Percentiles rank a stretch among this genome's conserved stretches.
phyloP scores from a whole-genome alignment of 2,113 vertebrate species.

The Lathamus discolor region DNA sequence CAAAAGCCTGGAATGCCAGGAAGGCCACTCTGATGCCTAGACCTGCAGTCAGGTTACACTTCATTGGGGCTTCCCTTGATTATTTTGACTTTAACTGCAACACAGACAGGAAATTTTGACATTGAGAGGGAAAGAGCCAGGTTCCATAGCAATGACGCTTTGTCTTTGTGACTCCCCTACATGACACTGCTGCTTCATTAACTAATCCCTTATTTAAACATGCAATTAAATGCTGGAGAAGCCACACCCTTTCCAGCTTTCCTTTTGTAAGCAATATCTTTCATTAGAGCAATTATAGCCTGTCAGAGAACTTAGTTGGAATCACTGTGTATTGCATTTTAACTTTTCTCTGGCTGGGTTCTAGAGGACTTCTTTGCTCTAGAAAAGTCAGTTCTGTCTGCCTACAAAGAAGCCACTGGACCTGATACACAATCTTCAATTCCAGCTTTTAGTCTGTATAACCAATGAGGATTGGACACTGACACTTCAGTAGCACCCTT shows the following conservation, averaged over 20 bases:
- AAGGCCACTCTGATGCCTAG: not conserved
- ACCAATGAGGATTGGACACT: not conserved
- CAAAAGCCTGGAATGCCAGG: not conserved
- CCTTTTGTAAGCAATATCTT: not conserved
- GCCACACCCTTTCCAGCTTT: not conserved
- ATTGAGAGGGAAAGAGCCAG: not conserved
- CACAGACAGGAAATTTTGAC: not conserved
- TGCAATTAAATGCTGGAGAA: not conserved
- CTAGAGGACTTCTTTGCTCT: not conserved
- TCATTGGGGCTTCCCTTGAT: not conserved
- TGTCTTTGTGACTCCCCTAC: not conserved
- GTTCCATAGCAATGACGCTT: not conserved
- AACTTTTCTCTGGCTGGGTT: not conserved
- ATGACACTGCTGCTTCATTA: not conserved
- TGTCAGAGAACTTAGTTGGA: not conserved
- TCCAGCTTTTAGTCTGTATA: not conserved
- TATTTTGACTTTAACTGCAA: not conserved
- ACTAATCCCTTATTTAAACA: conserved; percentile 21
- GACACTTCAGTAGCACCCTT: not conserved
- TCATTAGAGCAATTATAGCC: not conserved
- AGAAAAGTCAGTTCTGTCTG: not conserved
- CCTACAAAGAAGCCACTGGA: not conserved
- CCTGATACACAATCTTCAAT: not conserved
- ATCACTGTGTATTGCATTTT: not conserved
- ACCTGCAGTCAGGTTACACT: not conserved